A percentile compares a stretch with the other conserved stretches of the same genome.
phyloP scores from a whole-genome alignment of 2,113 vertebrate species.

The Entosphenus tridentatus region DNA sequence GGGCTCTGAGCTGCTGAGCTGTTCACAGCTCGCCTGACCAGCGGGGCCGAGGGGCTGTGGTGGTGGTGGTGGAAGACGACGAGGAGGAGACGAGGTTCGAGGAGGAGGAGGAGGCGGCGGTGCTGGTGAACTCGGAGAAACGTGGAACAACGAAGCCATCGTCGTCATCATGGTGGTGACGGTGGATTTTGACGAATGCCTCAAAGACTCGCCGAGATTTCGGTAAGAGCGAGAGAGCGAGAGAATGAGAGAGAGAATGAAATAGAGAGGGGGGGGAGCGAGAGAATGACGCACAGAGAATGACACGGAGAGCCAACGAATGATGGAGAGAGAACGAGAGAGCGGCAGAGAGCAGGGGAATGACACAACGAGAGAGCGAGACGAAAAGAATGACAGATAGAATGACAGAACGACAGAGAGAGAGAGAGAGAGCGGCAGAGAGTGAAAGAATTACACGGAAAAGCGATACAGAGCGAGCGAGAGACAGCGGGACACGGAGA shows the following conservation, averaged over 20 bases:
- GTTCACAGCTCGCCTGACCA: no score
- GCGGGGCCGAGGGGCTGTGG: no score
- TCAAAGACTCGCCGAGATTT: slow-evolving; percentile 2
- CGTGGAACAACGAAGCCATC: no score
- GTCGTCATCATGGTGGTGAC: slow-evolving; percentile 2
- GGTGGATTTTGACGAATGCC: slow-evolving; percentile 3
- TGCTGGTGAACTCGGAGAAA: no score
- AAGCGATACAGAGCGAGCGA: no score
- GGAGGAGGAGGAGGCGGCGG: not conserved
- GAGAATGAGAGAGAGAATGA: not conserved
- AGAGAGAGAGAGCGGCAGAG: no score
- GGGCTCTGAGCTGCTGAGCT: not conserved
- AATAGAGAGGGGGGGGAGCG: not conserved
- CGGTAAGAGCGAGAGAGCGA: not conserved
- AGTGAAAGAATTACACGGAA: no score
- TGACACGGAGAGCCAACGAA: not conserved
- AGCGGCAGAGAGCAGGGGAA: no score
- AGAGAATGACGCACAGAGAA: not conserved
- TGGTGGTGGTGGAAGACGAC: not conserved
- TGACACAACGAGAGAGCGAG: not conserved
- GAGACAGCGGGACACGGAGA: no score
- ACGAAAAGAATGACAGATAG: not conserved
- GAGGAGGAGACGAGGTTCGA: not conserved
- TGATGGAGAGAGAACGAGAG: no score
- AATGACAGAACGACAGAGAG: not conserved